phyloP scores from a whole-genome alignment of 2,113 vertebrate genomes.

The Bambusicola thoracicus region DNA sequence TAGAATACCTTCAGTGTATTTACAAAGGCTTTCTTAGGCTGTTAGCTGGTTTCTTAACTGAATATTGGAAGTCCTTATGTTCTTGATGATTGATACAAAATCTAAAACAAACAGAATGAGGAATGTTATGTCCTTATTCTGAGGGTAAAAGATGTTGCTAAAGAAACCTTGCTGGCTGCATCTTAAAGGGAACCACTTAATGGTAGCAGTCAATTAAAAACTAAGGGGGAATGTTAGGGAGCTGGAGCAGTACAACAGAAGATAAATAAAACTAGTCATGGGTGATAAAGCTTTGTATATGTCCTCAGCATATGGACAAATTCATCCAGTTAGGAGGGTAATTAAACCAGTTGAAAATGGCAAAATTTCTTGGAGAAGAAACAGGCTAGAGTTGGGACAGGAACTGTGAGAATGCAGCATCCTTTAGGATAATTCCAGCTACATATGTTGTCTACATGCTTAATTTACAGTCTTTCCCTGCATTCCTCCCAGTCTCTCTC shows the following conservation, averaged over 20 bases:
- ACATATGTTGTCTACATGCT: not conserved
- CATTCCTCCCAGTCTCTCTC: not conserved
- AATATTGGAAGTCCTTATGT: constrained; percentile 15
- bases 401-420: not conserved
- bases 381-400: not conserved
- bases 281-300: not conserved
- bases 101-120: constrained; percentile 25
- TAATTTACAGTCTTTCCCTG: not conserved
- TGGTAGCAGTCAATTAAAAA: constrained; percentile 36
- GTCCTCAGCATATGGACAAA: constrained; percentile 10
- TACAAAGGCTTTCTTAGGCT: constrained; percentile 16
- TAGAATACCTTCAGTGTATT: constrained; percentile 36
- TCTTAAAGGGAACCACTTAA: constrained; percentile 24
- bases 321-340: constrained; percentile 12
- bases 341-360: constrained; percentile 19
- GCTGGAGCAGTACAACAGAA: constrained; percentile 29
- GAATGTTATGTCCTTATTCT: constrained; percentile 2
- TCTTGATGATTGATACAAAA: constrained; percentile 38
- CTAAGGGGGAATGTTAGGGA: constrained; percentile 1
- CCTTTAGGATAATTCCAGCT: not conserved
- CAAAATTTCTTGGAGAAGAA: not conserved
- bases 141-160: not conserved
- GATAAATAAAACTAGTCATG: not conserved
- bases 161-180: constrained; percentile 1
- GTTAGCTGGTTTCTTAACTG: constrained; percentile 43